Evolutionary conservation across 2,888 invertebrate genomes (phyloP).

Genomic region (Caenorhabditis panamensis): DNA sequence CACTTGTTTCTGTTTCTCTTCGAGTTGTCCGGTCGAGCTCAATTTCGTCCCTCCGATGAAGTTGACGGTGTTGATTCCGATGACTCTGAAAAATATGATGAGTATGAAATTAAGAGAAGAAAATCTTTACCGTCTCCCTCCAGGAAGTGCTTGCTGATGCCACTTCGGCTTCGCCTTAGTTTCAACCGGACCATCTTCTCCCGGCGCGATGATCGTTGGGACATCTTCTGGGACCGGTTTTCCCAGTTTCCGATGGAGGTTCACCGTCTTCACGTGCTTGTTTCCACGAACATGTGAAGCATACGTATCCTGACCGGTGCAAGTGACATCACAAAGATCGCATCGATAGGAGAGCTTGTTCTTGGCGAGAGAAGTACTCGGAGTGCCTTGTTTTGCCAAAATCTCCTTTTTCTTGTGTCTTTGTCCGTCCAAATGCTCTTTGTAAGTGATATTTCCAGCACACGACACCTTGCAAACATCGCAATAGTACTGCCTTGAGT

Average conservation of each 20-base stretch:
- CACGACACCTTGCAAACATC: conserved; percentile 87
- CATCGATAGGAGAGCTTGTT: conserved; percentile 87
- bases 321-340: conserved; percentile 97
- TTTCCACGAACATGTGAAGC: conserved; percentile 94
- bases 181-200: conserved; percentile 48
- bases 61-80: conserved; percentile 80
- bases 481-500: conserved; percentile 44
- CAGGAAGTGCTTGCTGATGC: conserved; percentile 56
- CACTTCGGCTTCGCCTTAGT: conserved; percentile 52
- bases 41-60: conserved; percentile 85
- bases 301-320: conserved; percentile 98
- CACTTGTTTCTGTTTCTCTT: conserved; percentile 63
- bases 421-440: conserved; percentile 97
- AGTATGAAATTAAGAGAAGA: background rate
- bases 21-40: conserved; percentile 65
- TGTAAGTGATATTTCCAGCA: conserved; percentile 86
- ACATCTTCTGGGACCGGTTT: conserved; percentile 93
- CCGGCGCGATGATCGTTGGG: conserved; percentile 87
- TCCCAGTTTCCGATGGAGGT: conserved; percentile 95
- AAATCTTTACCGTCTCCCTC: conserved; percentile 16
- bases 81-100: conserved; percentile 38
- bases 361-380: conserved; percentile 30
- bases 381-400: conserved; percentile 85
- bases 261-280: conserved; percentile 96
- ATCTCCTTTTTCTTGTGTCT: conserved; percentile 99